These are phyloP conservation scores for Pseudopleuronectes americanus DNA, from an alignment of 2,797 vertebrate genomes.

Conservation along the genomic window DNA sequence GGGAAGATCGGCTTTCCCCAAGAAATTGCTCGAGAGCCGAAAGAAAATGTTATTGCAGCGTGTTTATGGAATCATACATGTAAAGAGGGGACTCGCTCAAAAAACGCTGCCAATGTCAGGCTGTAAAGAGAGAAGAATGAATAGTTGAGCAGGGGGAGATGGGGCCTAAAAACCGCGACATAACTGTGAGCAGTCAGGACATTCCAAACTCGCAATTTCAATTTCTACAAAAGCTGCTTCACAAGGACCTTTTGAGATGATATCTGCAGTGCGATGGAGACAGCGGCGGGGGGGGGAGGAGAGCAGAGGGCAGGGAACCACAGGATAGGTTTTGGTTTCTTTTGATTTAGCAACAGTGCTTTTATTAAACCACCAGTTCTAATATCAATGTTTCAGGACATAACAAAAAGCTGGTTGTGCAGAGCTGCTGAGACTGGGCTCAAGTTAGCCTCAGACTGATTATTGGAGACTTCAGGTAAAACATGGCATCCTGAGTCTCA, in stretches of 20 bases:
- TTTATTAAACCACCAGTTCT: constrained; percentile 89
- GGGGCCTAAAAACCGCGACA: constrained; percentile 87
- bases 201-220: constrained; percentile 92
- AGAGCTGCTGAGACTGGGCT: constrained; percentile 41
- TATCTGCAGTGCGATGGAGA: constrained; percentile 86
- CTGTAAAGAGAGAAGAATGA: constrained; percentile 81
- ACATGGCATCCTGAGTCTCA: constrained; percentile 59
- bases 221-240: constrained; percentile 86
- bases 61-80: constrained; percentile 98
- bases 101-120: constrained; percentile 71
- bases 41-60: constrained; percentile 99
- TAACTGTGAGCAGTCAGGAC: constrained; percentile 92
- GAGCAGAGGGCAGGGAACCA: constrained; percentile 64
- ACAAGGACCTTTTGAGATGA: constrained; percentile 87
- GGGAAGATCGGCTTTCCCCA: constrained; percentile 96
- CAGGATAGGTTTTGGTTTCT: constrained; percentile 78
- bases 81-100: constrained; percentile 79
- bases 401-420: constrained; percentile 73
- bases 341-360: constrained; percentile 83
- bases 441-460: constrained; percentile 45
- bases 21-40: constrained; percentile 96
- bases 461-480: constrained; percentile 69
- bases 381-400: constrained; percentile 71
- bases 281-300: constrained; percentile 76
- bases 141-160: constrained; percentile 54